phyloP scores from a whole-genome alignment of 2,797 vertebrate species.

The Microctenopoma steveboyesi region DNA sequence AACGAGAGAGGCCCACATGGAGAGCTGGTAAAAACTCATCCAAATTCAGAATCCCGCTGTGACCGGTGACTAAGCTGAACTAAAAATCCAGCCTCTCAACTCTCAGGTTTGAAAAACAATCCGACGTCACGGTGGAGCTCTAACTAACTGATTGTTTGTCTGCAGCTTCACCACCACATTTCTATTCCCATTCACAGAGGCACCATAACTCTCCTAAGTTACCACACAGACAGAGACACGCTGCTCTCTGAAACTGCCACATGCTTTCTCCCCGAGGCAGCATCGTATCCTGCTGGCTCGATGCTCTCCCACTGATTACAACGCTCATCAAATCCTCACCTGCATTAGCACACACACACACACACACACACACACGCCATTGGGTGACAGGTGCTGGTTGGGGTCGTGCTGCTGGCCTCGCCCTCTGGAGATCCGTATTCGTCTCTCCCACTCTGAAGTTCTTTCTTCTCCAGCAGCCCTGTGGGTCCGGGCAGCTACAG shows the following conservation, averaged over 20 bases:
- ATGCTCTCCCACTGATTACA: constrained; percentile 16
- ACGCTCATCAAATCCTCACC: constrained; percentile 3
- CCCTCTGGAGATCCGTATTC: constrained; percentile 5
- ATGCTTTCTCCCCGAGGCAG: not conserved
- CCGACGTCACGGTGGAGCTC: too few relatives aligned
- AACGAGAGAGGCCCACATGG: not conserved
- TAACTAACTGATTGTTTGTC: too few relatives aligned
- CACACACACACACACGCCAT: not conserved
- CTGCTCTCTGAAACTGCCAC: not conserved
- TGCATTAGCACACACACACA: constrained; percentile 1
- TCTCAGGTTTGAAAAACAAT: too few relatives aligned
- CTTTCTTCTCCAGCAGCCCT: constrained; percentile 18
- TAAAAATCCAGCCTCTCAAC: too few relatives aligned
- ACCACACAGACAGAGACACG: too few relatives aligned
- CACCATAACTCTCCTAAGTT: too few relatives aligned
- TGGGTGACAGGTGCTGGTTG: constrained; percentile 8
- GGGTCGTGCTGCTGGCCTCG: not conserved
- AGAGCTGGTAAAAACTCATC: not conserved
- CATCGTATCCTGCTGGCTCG: constrained; percentile 8
- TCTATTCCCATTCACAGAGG: too few relatives aligned
- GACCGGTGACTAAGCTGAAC: too few relatives aligned
- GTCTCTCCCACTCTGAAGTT: constrained; percentile 11
- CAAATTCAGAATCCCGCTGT: not conserved
- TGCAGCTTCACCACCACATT: too few relatives aligned
- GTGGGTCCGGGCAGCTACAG: constrained; percentile 24